Evolutionary conservation across 35 echinoderm and acorn worm species (phyloP).

Genomic region (Strongylocentrotus purpuratus): DNA sequence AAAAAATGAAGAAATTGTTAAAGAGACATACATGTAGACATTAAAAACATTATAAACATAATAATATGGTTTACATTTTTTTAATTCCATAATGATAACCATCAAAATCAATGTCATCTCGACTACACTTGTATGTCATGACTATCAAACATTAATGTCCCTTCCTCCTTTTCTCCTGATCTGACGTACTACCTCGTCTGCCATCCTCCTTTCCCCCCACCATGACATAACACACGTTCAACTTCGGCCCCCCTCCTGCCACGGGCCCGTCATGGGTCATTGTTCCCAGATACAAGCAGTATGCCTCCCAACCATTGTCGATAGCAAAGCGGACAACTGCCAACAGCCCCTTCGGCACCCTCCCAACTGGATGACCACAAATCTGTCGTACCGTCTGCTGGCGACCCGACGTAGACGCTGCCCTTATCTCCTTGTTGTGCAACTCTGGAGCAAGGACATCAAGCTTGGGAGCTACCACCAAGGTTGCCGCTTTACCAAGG

Average conservation of each 20-base stretch:
- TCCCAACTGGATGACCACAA: not conserved
- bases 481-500: not conserved
- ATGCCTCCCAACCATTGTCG: not conserved
- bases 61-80: not conserved
- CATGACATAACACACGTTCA: not conserved
- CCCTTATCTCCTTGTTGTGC: not conserved
- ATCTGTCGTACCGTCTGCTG: not conserved
- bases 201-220: not conserved
- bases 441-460: not conserved
- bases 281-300: not conserved
- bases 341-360: not conserved
- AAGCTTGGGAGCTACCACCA: no score
- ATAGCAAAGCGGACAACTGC: not conserved
- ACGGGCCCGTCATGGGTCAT: not conserved
- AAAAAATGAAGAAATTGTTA: not conserved
- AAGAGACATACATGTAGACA: not conserved
- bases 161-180: not conserved
- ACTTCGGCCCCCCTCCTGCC: not conserved
- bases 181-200: not conserved
- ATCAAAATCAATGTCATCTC: not conserved
- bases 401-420: no score
- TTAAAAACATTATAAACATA: not conserved
- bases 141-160: not conserved
- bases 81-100: not conserved
- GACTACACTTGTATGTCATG: not conserved